phyloP scores from a whole-genome alignment of 2,113 vertebrate genomes.

The Eira barbara region DNA sequence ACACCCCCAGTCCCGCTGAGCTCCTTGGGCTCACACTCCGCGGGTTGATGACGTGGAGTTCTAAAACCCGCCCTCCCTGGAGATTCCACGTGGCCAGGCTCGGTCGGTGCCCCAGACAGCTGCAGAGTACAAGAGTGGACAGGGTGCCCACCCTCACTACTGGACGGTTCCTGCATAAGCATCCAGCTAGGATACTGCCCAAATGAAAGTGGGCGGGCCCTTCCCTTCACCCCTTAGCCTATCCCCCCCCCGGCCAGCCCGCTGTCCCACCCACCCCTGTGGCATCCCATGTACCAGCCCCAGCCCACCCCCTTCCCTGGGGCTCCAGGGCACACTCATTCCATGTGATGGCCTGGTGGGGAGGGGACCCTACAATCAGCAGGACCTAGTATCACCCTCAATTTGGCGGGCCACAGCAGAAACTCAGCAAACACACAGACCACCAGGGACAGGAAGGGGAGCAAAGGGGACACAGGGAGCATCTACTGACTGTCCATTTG shows the following conservation, averaged over 20 bases:
- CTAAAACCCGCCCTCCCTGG: not conserved
- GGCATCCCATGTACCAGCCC: not conserved
- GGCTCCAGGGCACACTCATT: rapidly evolving
- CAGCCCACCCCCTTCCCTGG: no score
- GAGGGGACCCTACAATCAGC: not conserved
- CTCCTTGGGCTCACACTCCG: rapidly evolving
- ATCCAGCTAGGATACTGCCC: not conserved
- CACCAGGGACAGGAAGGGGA: not conserved
- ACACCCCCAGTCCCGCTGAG: rapidly evolving
- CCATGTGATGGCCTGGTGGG: rapidly evolving
- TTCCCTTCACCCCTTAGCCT: no score
- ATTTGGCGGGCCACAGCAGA: rapidly evolving
- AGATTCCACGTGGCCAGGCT: not conserved
- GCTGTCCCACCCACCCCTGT: not conserved
- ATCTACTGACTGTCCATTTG: not conserved
- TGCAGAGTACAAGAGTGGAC: rapidly evolving
- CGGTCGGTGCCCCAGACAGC: rapidly evolving
- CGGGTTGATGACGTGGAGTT: rapidly evolving
- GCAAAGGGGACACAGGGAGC: rapidly evolving
- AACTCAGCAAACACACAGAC: not conserved
- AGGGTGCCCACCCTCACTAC: rapidly evolving
- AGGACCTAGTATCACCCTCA: not conserved
- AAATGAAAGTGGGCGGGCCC: no score
- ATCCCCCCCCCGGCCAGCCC: not conserved
- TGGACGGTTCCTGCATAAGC: rapidly evolving